These are phyloP conservation scores for Nephotettix cincticeps DNA, from an alignment of 1,140 invertebrate species.

Conservation along the genomic window DNA sequence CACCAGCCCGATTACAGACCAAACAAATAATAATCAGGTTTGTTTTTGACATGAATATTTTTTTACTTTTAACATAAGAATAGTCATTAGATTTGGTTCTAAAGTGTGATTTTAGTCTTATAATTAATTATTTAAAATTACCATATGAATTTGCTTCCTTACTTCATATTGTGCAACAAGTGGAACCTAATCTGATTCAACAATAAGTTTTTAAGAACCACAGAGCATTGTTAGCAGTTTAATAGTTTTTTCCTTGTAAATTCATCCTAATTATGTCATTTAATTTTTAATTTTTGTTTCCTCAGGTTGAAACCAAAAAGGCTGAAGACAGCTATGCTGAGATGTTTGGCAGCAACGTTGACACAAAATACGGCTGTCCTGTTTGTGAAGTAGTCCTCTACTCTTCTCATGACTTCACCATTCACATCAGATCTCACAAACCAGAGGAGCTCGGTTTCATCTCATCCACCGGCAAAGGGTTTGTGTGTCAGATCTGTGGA, in stretches of 20 bases:
- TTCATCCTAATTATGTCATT: too few relatives aligned
- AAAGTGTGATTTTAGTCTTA: not conserved
- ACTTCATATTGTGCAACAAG: too few relatives aligned
- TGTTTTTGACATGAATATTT: not conserved
- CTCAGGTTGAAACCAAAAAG: not conserved
- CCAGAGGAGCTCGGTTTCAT: conserved; percentile 17
- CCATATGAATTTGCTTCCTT: too few relatives aligned
- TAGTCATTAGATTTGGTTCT: not conserved
- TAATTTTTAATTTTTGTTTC: too few relatives aligned
- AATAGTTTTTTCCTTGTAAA: too few relatives aligned
- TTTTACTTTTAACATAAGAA: not conserved
- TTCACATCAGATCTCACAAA: conserved; percentile 60
- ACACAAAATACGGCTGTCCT: conserved; percentile 48
- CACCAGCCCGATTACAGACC: not conserved
- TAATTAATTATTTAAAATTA: not conserved
- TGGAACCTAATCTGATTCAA: too few relatives aligned
- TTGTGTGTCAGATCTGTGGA: conserved; percentile 49
- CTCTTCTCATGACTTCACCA: conserved; percentile 56
- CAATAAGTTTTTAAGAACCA: too few relatives aligned
- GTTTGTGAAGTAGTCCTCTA: conserved; percentile 54
- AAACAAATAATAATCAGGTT: not conserved
- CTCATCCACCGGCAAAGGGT: conserved; percentile 44
- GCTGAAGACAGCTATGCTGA: not conserved
- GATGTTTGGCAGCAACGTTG: not conserved
- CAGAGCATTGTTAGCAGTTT: too few relatives aligned